Conservation (phyloP, 2,888 invertebrate genomes). For the Drosophila sordidapex region DNA sequence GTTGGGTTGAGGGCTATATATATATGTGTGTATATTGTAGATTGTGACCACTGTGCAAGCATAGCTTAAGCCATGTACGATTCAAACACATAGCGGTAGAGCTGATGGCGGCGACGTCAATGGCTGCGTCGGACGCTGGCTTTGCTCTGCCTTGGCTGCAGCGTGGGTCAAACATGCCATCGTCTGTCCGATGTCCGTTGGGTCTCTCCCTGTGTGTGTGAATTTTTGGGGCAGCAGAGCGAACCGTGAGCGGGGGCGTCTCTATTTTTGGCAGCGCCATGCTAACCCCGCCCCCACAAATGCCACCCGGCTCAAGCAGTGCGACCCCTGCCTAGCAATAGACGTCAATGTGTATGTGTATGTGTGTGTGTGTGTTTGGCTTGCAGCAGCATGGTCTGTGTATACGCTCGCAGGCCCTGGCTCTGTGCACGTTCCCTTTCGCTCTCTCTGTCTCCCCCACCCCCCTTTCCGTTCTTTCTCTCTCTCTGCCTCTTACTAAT, state of each 20-base stretch:
- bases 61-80: conserved; percentile 72
- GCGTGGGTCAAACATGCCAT: conserved; percentile 63
- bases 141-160: conserved; percentile 44
- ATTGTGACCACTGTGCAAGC: conserved; percentile 57
- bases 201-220: conserved; percentile 17
- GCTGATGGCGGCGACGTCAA: conserved; percentile 51
- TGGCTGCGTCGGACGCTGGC: conserved; percentile 49
- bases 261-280: conserved; percentile 71
- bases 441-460: conserved; percentile 1
- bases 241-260: conserved; percentile 67
- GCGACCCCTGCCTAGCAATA: conserved; percentile 38
- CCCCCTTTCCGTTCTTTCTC: conserved; percentile 4
- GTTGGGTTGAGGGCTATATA: too few species aligned
- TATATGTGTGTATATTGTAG: not conserved
- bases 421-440: conserved; percentile 38
- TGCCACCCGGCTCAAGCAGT: conserved; percentile 37
- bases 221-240: conserved; percentile 32
- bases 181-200: conserved; percentile 7
- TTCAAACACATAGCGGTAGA: conserved; percentile 54
- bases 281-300: conserved; percentile 20
- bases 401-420: conserved; percentile 51
- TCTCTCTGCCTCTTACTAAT: conserved; percentile 17
- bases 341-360: conserved; percentile 13
- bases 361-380: conserved; percentile 26
- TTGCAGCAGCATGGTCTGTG: conserved; percentile 43